Base-by-base conservation (phyloP, 2,113 vertebrate genomes). In the Otis tarda region DNA sequence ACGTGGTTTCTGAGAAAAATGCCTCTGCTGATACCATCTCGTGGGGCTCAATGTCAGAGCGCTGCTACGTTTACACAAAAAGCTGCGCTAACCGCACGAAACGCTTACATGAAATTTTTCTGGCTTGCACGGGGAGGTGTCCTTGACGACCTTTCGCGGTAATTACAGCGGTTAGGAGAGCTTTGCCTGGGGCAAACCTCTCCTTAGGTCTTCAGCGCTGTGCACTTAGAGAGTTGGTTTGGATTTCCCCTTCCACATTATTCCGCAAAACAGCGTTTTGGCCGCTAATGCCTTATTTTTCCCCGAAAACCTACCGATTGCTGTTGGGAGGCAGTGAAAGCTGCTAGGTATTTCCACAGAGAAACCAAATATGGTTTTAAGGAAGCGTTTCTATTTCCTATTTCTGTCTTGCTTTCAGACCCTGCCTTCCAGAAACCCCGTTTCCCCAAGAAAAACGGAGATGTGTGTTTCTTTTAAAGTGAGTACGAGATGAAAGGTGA, bases 361-460 rank as follows among this genome's bases (percentile, higher is more conserved):
- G 53, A 27, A 80, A 49, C 63, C 15, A 56, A 92, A 69, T 19
- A 50, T 5, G 41, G 24, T 30, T 55, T 73, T 81, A 70, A 70
- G 76, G 76, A 95, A 95, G 59, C 9, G 1, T 63, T 88, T 86
- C 9, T 56, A 22, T 88, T 93, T 95, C 85, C 79, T 87, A 47
- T 87, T 89, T 74, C 30, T 25, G 59, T 43, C 94, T 82, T 90
- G 22, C n/a, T 95, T 96, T 93, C 41, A 55, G 77, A 41, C 69
- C 22, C 35, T 79, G 45, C 67, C 73, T 92, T 93, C 92, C 79
- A 93, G 71, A 95, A 97, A 75, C 14, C 4, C 43, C 31, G 68
- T 53, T 63, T 94, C 24, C 65, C 61, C 22, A 39, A 76, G 79
- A 89, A 91, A 95, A 93, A 37, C 13, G 4, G 61, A 67, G 50